A percentile compares a stretch with the other conserved stretches of the same genome.
phyloP scores from a whole-genome alignment of 2,888 invertebrate genomes.

The Leucozona laternaria region DNA sequence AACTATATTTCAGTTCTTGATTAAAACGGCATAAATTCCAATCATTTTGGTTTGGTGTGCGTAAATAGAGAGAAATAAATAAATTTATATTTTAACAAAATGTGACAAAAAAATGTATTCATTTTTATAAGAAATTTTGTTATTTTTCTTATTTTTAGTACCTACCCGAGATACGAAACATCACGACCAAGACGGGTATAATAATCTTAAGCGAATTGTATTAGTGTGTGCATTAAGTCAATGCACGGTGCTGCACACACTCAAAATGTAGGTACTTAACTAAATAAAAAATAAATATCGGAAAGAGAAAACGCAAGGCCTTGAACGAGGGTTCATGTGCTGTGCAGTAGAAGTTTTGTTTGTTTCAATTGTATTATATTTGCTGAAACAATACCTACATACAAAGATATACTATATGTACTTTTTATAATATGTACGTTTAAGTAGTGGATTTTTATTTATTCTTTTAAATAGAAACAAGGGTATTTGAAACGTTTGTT shows the following conservation, averaged over 20 bases:
- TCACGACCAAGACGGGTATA: slow-evolving; percentile 29
- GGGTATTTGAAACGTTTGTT: background rate
- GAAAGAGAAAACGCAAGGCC: slow-evolving; percentile 38
- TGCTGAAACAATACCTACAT: background rate
- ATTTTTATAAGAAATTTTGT: slow-evolving; percentile 22
- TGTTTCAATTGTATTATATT: slow-evolving; percentile 12
- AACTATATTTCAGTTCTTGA: slow-evolving; percentile 39
- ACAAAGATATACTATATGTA: background rate
- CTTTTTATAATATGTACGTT: background rate
- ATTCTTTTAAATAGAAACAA: background rate
- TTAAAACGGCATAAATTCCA: slow-evolving; percentile 23
- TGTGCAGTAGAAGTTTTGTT: slow-evolving; percentile 43
- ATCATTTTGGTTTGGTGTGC: slow-evolving; percentile 1
- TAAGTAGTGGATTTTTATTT: background rate
- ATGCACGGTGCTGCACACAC: slow-evolving; percentile 37
- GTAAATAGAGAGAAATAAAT: slow-evolving; percentile 14
- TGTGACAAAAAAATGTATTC: background rate
- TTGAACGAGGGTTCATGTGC: slow-evolving; percentile 62
- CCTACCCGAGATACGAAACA: background rate
- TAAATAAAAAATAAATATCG: background rate
- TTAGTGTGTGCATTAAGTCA: slow-evolving; percentile 45
- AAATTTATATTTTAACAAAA: background rate
- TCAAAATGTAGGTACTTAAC: background rate
- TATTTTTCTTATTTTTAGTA: slow-evolving; percentile 52
- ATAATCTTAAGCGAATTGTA: slow-evolving; percentile 39